Percentiles rank a stretch among this genome's conserved stretches.
phyloP scores from a whole-genome alignment of 2,113 vertebrate species.

The Hemicordylus capensis region DNA sequence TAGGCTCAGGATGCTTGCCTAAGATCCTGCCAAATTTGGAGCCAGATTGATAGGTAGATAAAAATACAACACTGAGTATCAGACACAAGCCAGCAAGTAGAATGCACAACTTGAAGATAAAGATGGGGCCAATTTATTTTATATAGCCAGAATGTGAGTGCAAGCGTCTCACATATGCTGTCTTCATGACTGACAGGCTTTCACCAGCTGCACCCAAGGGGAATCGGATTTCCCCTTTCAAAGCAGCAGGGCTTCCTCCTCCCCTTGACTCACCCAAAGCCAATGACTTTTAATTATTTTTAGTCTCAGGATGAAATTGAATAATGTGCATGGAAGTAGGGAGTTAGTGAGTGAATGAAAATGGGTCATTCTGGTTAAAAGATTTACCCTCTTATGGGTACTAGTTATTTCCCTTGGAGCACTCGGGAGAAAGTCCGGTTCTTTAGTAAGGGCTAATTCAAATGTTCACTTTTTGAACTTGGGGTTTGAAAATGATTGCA shows the following conservation, averaged over 20 bases:
- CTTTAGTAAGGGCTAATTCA: neutral
- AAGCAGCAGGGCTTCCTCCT: constrained; percentile 20
- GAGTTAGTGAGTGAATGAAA: neutral
- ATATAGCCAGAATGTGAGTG: constrained; percentile 13
- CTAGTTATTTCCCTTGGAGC: neutral
- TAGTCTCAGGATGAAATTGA: constrained; percentile 14
- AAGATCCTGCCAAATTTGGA: neutral
- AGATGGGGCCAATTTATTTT: constrained; percentile 47
- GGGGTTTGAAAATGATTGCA: no score
- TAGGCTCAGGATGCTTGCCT: neutral
- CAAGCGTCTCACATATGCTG: constrained; percentile 25
- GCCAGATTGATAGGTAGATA: constrained; percentile 53
- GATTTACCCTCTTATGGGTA: neutral
- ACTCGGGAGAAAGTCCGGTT: neutral
- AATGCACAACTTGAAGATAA: neutral
- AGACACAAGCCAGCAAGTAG: constrained; percentile 46
- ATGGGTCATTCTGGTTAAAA: neutral
- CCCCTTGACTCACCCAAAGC: neutral
- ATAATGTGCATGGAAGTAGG: neutral
- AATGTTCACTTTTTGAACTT: neutral
- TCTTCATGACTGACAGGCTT: constrained; percentile 33
- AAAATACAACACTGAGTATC: constrained; percentile 53
- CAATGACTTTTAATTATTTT: constrained; percentile 21
- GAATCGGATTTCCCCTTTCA: constrained; percentile 28
- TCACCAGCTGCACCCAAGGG: constrained; percentile 49